Base-by-base conservation (phyloP, 2,113 vertebrate species). In the Bolborhynchus lineola region DNA sequence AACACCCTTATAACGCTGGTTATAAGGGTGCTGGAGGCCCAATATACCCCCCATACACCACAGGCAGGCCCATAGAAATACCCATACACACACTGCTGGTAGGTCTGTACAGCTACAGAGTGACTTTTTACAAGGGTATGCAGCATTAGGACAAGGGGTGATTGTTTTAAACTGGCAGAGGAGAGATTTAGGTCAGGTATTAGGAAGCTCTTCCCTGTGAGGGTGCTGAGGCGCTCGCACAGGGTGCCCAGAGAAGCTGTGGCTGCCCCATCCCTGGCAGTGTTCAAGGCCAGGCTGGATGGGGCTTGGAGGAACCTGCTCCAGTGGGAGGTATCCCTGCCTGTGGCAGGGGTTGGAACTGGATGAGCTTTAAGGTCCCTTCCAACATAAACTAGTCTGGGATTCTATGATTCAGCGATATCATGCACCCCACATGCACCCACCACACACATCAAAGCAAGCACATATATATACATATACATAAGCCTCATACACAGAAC, bases 41-140 rank as follows among this genome's bases (percentile, higher is more conserved):
- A 6, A 4, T 1, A 19, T 7, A 16, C 0, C 10, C 10, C 18
- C 9, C 21, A 3, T 0, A 17, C 28, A 35, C 16, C 4, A 2
- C n/a, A 4, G 24, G 44, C 7, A 33, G 24, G 46, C 17, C 37
- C 33, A 28, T 21, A 21, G 9, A 21, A 9, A 29, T 5, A 26
- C 26, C 41, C 37, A 6, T 17, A 26, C 37, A 28, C 23, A 13
- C 29, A 24, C 19, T 12, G 20, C 39, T 24, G 16, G 39, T 17
- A 64, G 16, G 46, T 26, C 20, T 41, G n/a, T 3, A 59, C 21
- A 15, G 57, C 31, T 21, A 57, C 55, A 14, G 55, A n/a, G 55
- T 21, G 19, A 9, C 31, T 57, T 57, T n/a, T 14, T 13, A 57
- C 19, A 21, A 15, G 33, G 33, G 55, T 13, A 23, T 15, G 33